A percentile compares a stretch with the other conserved stretches of the same genome.
These are phyloP conservation scores for Gracilinanus agilis DNA, from an alignment of 2,113 vertebrate genomes.

Conservation along the genomic window DNA sequence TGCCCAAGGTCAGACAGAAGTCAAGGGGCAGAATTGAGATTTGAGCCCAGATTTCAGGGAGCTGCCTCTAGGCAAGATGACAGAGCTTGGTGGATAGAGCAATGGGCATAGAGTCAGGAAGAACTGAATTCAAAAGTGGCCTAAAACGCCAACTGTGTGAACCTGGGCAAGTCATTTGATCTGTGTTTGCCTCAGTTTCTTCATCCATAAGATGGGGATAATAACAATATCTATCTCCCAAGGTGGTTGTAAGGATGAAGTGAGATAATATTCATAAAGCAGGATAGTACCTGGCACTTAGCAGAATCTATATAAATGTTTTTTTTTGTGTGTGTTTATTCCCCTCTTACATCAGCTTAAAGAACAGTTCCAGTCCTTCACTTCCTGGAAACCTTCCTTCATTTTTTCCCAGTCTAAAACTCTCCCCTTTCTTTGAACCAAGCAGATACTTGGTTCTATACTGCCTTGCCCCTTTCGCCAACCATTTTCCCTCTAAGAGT, in stretches of 20 bases:
- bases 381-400: neutral
- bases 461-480: neutral
- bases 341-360: neutral
- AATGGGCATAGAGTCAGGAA: no score
- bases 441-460: neutral
- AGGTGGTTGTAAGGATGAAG: neutral
- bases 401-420: neutral
- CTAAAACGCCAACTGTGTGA: no score
- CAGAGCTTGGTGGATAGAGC: neutral
- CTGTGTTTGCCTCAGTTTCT: no score
- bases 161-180: no score
- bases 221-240: no score
- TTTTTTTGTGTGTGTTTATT: neutral
- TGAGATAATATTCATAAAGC: neutral
- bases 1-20: neutral
- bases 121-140: no score
- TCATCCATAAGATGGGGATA: no score
- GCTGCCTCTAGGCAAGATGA: neutral
- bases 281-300: neutral
- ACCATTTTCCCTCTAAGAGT: neutral
- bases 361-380: neutral
- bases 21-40: neutral
- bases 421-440: neutral
- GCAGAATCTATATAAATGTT: neutral
- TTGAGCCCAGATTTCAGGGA: neutral